Percentiles rank a stretch among this genome's conserved stretches.
phyloP scores from a whole-genome alignment of 2,797 vertebrate genomes.

The Orestias chungarensis region DNA sequence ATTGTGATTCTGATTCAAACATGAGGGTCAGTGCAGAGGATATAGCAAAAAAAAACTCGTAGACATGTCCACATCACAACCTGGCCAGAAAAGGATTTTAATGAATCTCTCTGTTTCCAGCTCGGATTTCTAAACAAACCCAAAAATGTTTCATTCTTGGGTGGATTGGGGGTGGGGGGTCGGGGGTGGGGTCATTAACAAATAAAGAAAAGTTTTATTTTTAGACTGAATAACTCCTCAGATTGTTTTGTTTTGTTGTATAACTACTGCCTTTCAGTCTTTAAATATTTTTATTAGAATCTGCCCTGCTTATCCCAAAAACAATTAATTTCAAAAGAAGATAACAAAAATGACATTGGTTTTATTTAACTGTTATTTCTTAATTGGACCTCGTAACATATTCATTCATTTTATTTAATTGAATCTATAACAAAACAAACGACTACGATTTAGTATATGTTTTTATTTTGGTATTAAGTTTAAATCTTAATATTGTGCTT shows the following conservation, averaged over 20 bases:
- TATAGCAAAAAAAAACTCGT: background rate
- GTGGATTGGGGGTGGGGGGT: no score
- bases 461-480: background rate
- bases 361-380: conserved; percentile 20
- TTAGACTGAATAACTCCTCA: background rate
- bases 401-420: background rate
- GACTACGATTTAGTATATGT: background rate
- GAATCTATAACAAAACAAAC: background rate
- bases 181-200: no score
- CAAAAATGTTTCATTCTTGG: no score
- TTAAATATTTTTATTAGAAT: background rate
- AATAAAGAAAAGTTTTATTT: no score
- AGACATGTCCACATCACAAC: background rate
- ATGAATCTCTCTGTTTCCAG: background rate
- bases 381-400: conserved; percentile 18
- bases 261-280: background rate
- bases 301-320: background rate
- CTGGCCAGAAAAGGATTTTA: background rate
- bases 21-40: background rate
- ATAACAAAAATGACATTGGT: background rate
- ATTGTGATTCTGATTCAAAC: conserved; percentile 19
- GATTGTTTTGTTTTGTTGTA: background rate
- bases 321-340: background rate
- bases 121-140: no score
- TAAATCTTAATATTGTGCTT: background rate